A percentile compares a stretch with the other conserved stretches of the same genome.
Conservation (phyloP, 2,888 invertebrate genomes). For the Drosophila mettleri region DNA sequence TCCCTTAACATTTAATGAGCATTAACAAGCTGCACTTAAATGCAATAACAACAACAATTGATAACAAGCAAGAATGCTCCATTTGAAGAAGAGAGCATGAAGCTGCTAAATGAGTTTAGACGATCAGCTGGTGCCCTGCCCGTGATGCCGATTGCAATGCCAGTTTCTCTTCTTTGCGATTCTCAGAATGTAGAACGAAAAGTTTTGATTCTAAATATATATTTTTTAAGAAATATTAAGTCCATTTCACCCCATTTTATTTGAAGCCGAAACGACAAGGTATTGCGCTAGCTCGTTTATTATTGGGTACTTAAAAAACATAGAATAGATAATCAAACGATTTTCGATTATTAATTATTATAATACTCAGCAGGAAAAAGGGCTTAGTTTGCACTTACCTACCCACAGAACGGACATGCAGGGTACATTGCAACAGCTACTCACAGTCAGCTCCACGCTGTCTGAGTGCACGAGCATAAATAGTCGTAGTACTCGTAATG, state of each 20-base stretch:
- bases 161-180: conserved; percentile 22
- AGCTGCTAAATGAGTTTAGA: conserved; percentile 26
- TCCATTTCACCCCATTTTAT: too few relatives aligned
- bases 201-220: too few relatives aligned
- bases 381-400: too few relatives aligned
- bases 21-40: conserved; percentile 82
- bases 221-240: too few relatives aligned
- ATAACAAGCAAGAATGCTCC: conserved; percentile 73
- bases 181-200: neutral
- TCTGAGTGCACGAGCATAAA: conserved; percentile 64
- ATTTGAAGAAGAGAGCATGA: conserved; percentile 49
- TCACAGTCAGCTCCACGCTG: conserved; percentile 73
- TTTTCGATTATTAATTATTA: neutral
- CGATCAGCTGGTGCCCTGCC: conserved; percentile 44
- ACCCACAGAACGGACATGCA: conserved; percentile 20
- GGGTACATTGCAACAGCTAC: conserved; percentile 49
- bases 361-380: neutral
- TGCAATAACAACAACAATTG: conserved; percentile 81
- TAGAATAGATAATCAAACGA: neutral
- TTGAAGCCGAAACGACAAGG: too few relatives aligned
- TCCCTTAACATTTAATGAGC: conserved; percentile 81
- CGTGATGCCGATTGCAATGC: neutral
- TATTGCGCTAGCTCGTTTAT: neutral
- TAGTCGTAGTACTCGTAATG: conserved; percentile 49
- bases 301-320: too few relatives aligned